Evolutionary conservation across 2,888 invertebrate species (phyloP).

Genomic region (Luperina nickerlii): DNA sequence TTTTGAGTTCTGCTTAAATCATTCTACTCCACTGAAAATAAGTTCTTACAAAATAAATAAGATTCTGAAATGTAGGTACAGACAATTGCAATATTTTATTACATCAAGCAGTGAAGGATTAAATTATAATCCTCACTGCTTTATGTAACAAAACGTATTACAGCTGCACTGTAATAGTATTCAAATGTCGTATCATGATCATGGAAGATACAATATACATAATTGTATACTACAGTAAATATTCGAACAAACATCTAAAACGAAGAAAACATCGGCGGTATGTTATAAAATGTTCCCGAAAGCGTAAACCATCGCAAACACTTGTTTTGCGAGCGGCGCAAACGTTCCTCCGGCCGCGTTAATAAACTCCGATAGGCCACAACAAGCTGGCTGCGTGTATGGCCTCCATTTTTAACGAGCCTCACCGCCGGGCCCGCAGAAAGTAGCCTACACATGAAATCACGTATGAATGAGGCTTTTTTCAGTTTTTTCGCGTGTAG

Average conservation of each 20-base stretch:
- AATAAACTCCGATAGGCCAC: constrained; percentile 88
- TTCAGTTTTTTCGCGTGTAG: constrained; percentile 88
- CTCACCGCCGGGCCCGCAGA: constrained; percentile 87
- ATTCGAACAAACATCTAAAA: constrained; percentile 18
- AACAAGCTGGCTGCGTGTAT: constrained; percentile 86
- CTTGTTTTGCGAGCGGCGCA: constrained; percentile 77
- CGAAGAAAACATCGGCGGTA: constrained; percentile 12
- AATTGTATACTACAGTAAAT: background rate
- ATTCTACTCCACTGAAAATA: background rate
- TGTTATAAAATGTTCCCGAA: constrained; percentile 51
- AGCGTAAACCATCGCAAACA: constrained; percentile 73
- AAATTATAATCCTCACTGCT: background rate
- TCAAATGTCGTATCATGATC: background rate
- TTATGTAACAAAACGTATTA: background rate
- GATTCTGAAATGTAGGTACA: background rate
- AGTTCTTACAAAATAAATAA: background rate
- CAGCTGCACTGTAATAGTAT: background rate
- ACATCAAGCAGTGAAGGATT: no score
- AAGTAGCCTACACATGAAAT: constrained; percentile 90
- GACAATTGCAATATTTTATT: background rate
- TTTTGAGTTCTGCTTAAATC: background rate
- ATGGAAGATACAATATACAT: background rate
- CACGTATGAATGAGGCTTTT: constrained; percentile 90
- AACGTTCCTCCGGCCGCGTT: constrained; percentile 80
- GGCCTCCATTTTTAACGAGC: constrained; percentile 89